Evolutionary conservation across 2,888 invertebrate genomes (phyloP).

Genomic region (Drosophila peninsularis): DNA sequence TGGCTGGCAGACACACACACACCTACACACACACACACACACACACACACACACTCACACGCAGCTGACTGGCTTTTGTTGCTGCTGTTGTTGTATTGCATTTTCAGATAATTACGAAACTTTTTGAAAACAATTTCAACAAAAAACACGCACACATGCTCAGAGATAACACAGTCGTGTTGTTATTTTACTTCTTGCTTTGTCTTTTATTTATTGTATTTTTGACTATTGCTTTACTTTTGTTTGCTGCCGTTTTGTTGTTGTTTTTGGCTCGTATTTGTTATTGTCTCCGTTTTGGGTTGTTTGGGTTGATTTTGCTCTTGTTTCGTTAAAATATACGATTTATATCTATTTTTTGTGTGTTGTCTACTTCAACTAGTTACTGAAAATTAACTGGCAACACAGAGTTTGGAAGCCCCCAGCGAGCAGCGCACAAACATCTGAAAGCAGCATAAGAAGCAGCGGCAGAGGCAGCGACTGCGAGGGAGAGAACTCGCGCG

Average conservation of each 20-base stretch:
- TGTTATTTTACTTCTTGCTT: constrained; percentile 41
- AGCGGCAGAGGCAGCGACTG: constrained; percentile 17
- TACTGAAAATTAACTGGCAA: constrained; percentile 79
- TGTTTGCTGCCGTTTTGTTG: constrained; percentile 26
- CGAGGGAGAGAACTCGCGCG: constrained; percentile 49
- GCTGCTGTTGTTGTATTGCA: constrained; percentile 34
- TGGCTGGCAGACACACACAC: neutral
- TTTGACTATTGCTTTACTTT: constrained; percentile 40
- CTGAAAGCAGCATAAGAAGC: constrained; percentile 65
- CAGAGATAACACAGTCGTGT: constrained; percentile 32
- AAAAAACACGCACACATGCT: constrained; percentile 39
- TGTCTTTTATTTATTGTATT: constrained; percentile 22
- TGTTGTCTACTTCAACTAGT: constrained; percentile 79
- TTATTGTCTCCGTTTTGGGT: constrained; percentile 28
- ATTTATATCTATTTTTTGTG: constrained; percentile 38
- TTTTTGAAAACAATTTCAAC: constrained; percentile 52
- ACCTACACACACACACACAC: constrained; percentile 8
- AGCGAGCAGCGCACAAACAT: constrained; percentile 60
- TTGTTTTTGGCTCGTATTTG: constrained; percentile 27
- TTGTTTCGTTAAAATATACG: constrained; percentile 23
- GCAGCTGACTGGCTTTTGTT: constrained; percentile 50
- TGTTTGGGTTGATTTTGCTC: constrained; percentile 40
- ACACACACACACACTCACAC: constrained; percentile 21
- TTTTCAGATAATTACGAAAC: constrained; percentile 61
- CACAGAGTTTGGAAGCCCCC: constrained; percentile 62